phyloP scores from a whole-genome alignment of 2,888 invertebrate genomes.

The Tiphia femorata region DNA sequence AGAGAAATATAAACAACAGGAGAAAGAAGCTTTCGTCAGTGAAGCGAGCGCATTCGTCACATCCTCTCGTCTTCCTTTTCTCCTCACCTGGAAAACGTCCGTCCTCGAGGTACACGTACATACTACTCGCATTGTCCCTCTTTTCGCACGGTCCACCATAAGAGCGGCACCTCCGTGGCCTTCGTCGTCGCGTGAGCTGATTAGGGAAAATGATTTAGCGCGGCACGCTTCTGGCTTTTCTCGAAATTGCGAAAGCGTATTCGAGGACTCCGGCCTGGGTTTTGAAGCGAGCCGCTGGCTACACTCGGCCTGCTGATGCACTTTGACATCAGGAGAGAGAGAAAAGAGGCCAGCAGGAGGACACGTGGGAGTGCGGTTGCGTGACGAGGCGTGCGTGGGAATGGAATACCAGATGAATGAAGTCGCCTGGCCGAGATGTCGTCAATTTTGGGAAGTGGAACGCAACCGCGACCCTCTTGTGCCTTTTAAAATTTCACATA shows the following conservation, averaged over 20 bases:
- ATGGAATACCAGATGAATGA: not conserved
- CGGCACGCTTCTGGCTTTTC: not conserved
- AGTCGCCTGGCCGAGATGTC: no score
- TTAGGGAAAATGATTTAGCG: not conserved
- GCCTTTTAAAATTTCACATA: no score
- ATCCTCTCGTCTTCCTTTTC: not conserved
- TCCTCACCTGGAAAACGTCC: not conserved
- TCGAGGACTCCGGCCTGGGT: no score
- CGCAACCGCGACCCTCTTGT: no score
- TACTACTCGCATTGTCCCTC: not conserved
- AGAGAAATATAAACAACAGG: no score
- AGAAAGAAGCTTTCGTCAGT: not conserved
- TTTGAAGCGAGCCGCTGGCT: no score
- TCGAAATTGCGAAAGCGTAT: no score
- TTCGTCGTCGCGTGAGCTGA: not conserved
- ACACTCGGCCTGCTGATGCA: no score
- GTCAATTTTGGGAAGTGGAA: no score
- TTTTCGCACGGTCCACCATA: not conserved
- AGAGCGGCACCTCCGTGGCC: not conserved
- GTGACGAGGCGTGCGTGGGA: not conserved
- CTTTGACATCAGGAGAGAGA: not conserved
- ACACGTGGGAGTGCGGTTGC: not conserved
- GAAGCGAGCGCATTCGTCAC: not conserved
- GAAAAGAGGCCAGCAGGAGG: not conserved
- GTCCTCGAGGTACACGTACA: not conserved